Conservation (phyloP, 2,888 invertebrate species). For the Eilema sororculum region DNA sequence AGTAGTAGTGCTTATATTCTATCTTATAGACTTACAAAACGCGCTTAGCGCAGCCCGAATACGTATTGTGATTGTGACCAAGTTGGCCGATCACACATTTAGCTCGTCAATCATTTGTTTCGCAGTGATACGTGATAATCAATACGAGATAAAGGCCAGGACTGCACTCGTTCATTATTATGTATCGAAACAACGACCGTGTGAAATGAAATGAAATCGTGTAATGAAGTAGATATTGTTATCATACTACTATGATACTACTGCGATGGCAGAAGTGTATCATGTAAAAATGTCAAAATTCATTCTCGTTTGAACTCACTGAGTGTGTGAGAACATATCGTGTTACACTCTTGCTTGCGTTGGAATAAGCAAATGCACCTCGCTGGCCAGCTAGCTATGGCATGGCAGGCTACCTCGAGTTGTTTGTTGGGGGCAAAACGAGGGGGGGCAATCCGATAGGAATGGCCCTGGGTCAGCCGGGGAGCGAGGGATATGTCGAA, state of each 20-base stretch:
- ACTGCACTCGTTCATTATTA: not conserved
- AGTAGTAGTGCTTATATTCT: too few relatives aligned
- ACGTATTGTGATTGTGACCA: too few relatives aligned
- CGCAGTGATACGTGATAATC: not conserved
- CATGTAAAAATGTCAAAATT: not conserved
- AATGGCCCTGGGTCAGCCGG: too few relatives aligned
- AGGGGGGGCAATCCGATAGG: too few relatives aligned
- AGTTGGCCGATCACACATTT: not conserved
- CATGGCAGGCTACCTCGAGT: too few relatives aligned
- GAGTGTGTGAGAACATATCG: not conserved
- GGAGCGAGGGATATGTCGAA: too few relatives aligned
- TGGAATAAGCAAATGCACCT: too few relatives aligned
- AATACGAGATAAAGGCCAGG: not conserved
- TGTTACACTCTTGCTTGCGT: not conserved
- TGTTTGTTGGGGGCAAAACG: too few relatives aligned
- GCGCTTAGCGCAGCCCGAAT: too few relatives aligned
- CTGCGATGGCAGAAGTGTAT: not conserved
- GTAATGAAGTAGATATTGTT: not conserved
- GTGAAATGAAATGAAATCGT: not conserved
- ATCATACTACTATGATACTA: not conserved
- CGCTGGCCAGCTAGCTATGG: too few relatives aligned
- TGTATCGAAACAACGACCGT: not conserved
- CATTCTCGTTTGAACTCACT: not conserved
- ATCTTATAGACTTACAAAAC: too few relatives aligned
- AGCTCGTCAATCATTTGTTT: not conserved